Conservation (phyloP, 2,888 invertebrate genomes). For the Noctua comes region DNA sequence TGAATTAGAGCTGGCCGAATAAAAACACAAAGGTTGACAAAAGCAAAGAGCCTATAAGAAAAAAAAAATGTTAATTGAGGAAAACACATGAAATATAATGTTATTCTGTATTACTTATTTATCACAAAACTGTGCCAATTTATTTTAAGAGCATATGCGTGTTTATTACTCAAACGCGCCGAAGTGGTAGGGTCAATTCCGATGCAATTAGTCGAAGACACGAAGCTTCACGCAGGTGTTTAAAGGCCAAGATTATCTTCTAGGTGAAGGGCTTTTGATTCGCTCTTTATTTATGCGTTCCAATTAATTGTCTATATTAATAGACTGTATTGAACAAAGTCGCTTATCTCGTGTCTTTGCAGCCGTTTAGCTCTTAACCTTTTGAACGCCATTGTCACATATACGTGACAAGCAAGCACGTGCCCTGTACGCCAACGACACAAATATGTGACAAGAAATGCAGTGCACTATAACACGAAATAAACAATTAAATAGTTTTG, state of each 20-base stretch:
- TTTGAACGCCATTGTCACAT: too few relatives aligned
- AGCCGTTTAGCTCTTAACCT: not conserved
- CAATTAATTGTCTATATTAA: not conserved
- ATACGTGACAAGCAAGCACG: too few relatives aligned
- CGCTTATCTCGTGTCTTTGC: not conserved
- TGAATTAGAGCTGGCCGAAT: not conserved
- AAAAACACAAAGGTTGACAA: not conserved
- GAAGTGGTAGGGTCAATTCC: constrained; percentile 17
- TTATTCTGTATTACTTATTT: not conserved
- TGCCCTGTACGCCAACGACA: too few relatives aligned
- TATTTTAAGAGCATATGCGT: not conserved
- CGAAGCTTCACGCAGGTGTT: constrained; percentile 34
- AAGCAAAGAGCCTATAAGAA: not conserved
- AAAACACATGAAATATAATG: not conserved
- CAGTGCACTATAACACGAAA: too few relatives aligned
- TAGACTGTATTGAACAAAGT: not conserved
- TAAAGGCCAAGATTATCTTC: constrained; percentile 44
- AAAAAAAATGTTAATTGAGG: not conserved
- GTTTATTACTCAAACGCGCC: constrained; percentile 22
- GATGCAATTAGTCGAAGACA: constrained; percentile 38
- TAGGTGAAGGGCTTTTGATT: constrained; percentile 33
- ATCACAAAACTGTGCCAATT: constrained; percentile 9
- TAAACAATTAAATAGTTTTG: too few relatives aligned
- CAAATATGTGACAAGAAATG: too few relatives aligned
- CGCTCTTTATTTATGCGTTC: not conserved